Base-by-base conservation (phyloP, 1,140 invertebrate species). In the Zophobas atratus region DNA sequence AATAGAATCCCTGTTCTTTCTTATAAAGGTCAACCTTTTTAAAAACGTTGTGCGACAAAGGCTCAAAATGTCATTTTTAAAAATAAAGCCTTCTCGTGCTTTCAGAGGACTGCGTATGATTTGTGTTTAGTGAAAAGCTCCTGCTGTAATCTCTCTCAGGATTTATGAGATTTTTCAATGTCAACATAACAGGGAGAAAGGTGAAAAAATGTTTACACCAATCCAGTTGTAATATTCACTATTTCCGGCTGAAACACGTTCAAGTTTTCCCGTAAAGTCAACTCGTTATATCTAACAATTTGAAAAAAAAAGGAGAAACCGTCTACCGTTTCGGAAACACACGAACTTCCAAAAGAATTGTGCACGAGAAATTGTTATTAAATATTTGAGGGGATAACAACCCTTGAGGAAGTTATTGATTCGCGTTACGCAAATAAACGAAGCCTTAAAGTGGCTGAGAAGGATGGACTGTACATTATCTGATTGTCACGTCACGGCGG, bases 131-230 rank as follows among this genome's bases (percentile, higher is more conserved):
- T 41, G 57, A 36, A 63, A 63, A 63, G 57, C 1, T 63, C 43
- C 36, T 32, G 49, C 20, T 20, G n/a, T 63, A 43, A 41, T 38
- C 8, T 63, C 57, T 1, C 38, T 1, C 5, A 38, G n/a, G 57
- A 63, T 43, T 63, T 63, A 41, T 39, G 57, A 38, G 20, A 63
- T 63, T 63, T 63, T 63, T 63, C 57, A 63, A 63, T 63, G 57
- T 63, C 57, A 63, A 41, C 49, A 51, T n/a, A 51, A 51, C 49
- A 20, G 49, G 49, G 49, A 6, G 49, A 51, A 51, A 51, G 4
- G 6, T 51, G 33, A n/a, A 41, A 33, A 63, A 63, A 63, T 57
- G 36, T 63, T 43, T 63, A 6, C 57, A 39, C 32, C 34, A 8
- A 57, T 57, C 55, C 33, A 35, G 34, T 33, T 8, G 32, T 20